These are phyloP conservation scores for Mercenaria mercenaria DNA, from an alignment of 1,140 invertebrate species.

Conservation along the genomic window DNA sequence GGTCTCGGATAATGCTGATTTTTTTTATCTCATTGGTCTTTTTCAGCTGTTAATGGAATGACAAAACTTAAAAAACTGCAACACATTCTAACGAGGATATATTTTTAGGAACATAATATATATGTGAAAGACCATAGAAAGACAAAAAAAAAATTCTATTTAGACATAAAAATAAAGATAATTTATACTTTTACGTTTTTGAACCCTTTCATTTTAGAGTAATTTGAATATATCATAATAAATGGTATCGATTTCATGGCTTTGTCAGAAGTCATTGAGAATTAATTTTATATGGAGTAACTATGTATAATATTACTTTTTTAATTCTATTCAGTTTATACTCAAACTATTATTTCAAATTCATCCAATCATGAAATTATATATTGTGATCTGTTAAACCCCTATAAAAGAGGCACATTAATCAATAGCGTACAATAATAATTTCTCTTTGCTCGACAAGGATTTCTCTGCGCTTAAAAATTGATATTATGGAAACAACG, in stretches of 20 bases:
- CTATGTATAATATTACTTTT: background rate
- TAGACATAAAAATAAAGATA: too few species aligned
- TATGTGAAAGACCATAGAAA: too few species aligned
- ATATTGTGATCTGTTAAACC: background rate
- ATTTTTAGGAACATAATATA: too few species aligned
- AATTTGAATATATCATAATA: too few species aligned
- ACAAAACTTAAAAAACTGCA: too few species aligned
- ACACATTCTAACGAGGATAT: too few species aligned
- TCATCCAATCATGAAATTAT: background rate
- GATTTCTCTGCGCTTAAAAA: background rate
- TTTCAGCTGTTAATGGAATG: too few species aligned
- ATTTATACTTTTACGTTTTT: too few species aligned
- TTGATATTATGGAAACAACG: background rate
- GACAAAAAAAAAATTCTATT: too few species aligned
- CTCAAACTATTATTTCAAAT: background rate
- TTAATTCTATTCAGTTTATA: background rate
- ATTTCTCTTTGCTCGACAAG: background rate
- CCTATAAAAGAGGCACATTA: background rate
- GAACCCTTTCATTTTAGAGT: too few species aligned
- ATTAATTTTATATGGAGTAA: conserved; percentile 11
- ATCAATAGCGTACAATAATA: background rate
- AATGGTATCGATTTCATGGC: background rate
- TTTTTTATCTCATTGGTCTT: too few species aligned
- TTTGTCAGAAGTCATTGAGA: background rate
- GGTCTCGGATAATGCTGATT: too few species aligned